Evolutionary conservation across 2,797 vertebrate genomes (phyloP).

Genomic region (Anas georgica): DNA sequence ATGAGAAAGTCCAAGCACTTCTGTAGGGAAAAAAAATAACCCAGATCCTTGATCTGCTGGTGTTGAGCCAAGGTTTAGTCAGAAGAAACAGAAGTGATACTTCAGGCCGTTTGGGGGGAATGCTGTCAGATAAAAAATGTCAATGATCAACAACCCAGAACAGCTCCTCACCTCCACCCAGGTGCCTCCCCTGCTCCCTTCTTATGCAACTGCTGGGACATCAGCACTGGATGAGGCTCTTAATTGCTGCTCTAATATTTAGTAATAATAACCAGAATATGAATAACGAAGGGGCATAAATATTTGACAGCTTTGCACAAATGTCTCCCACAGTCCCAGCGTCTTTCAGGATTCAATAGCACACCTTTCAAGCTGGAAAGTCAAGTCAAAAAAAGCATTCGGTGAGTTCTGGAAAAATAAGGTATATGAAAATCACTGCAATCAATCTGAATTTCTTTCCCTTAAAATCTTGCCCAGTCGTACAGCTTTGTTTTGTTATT

Average conservation of each 20-base stretch:
- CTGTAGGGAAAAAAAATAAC: background rate
- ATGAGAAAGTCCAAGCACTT: background rate
- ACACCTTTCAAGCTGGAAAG: background rate
- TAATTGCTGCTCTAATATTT: background rate
- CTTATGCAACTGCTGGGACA: background rate
- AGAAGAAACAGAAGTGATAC: background rate
- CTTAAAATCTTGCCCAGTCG: constrained; percentile 27
- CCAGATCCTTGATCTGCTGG: fast-evolving
- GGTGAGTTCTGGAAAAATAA: background rate
- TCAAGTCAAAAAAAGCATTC: background rate
- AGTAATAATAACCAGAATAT: background rate
- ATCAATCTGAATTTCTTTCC: constrained; percentile 20
- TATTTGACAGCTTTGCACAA: background rate
- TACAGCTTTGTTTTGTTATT: constrained; percentile 53
- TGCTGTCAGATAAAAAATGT: background rate
- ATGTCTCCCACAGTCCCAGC: background rate
- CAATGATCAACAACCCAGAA: background rate
- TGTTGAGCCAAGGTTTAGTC: background rate
- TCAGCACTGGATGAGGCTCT: background rate
- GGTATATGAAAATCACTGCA: background rate
- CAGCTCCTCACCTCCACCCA: background rate
- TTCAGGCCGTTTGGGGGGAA: background rate
- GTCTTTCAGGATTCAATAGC: background rate
- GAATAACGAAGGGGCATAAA: background rate
- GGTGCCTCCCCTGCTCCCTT: background rate